phyloP scores from a whole-genome alignment of 1,140 invertebrate genomes.

The Pogonomyrmex californicus region DNA sequence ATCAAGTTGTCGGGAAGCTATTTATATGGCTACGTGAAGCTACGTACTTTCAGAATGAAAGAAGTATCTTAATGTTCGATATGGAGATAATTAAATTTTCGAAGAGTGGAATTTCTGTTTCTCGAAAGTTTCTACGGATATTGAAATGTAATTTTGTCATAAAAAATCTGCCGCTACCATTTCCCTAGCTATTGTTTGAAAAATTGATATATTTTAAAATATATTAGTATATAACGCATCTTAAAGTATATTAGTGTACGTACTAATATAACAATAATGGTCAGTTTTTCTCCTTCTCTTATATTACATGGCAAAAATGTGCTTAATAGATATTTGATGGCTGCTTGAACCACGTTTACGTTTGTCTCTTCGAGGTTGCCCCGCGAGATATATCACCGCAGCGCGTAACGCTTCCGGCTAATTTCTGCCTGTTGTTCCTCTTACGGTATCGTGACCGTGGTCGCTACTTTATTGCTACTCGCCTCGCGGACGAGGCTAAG shows the following conservation, averaged over 20 bases:
- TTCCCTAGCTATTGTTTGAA: background rate
- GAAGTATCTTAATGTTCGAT: background rate
- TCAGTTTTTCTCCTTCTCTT: background rate
- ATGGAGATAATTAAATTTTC: background rate
- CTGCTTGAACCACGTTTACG: slow-evolving; percentile 34
- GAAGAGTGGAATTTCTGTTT: background rate
- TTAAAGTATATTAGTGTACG: background rate
- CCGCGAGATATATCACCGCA: slow-evolving; percentile 50
- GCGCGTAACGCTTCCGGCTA: slow-evolving; percentile 62
- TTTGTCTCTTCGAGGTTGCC: slow-evolving; percentile 50
- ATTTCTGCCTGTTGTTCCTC: slow-evolving; percentile 48
- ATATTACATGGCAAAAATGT: slow-evolving; percentile 57
- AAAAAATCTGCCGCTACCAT: background rate
- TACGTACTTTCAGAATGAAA: background rate
- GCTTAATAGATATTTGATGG: slow-evolving; percentile 61
- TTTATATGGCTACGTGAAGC: background rate
- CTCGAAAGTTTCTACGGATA: background rate
- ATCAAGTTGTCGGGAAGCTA: slow-evolving; percentile 3
- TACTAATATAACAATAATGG: background rate
- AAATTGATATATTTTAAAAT: background rate
- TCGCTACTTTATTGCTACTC: slow-evolving; percentile 44
- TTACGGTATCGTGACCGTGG: slow-evolving; percentile 59
- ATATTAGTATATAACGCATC: background rate
- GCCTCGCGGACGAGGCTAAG: slow-evolving; percentile 26
- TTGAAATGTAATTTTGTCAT: background rate